A percentile compares a stretch with the other conserved stretches of the same genome.
phyloP scores from a whole-genome alignment of 1,140 invertebrate genomes.

The Heliconius hewitsoni region DNA sequence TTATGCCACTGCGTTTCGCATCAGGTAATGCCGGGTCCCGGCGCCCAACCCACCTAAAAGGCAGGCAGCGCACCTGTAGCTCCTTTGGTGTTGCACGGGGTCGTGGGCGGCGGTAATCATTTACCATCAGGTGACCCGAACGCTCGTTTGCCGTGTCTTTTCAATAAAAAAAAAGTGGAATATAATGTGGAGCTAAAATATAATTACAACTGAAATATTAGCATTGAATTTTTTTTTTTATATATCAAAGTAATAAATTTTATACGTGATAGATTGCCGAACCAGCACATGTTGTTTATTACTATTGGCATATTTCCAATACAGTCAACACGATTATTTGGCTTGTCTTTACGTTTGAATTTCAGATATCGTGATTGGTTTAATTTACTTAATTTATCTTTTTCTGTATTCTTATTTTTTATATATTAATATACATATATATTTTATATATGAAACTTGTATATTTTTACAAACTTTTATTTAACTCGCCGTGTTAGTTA shows the following conservation, averaged over 20 bases:
- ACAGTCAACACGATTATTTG: constrained; percentile 31
- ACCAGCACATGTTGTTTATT: constrained; percentile 35
- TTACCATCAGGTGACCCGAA: too few species aligned
- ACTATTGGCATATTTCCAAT: constrained; percentile 40
- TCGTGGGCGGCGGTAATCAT: too few species aligned
- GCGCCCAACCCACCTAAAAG: too few species aligned
- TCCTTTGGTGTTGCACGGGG: too few species aligned
- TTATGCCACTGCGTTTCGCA: too few species aligned
- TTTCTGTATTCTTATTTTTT: background rate
- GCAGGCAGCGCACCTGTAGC: too few species aligned
- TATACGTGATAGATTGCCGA: constrained; percentile 21
- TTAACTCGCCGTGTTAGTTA: too few species aligned
- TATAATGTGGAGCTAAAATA: background rate
- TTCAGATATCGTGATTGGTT: constrained; percentile 15
- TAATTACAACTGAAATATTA: background rate
- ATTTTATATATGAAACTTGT: too few species aligned
- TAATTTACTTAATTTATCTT: constrained; percentile 9
- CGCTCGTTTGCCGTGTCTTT: too few species aligned
- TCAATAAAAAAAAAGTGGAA: too few species aligned
- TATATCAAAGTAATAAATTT: constrained; percentile 14
- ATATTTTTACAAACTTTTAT: too few species aligned
- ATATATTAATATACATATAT: background rate
- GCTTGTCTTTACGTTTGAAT: constrained; percentile 18
- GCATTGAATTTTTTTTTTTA: constrained; percentile 9
- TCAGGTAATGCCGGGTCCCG: too few species aligned